Conservation (phyloP, 2,888 invertebrate species). For the Macropis europaea region DNA sequence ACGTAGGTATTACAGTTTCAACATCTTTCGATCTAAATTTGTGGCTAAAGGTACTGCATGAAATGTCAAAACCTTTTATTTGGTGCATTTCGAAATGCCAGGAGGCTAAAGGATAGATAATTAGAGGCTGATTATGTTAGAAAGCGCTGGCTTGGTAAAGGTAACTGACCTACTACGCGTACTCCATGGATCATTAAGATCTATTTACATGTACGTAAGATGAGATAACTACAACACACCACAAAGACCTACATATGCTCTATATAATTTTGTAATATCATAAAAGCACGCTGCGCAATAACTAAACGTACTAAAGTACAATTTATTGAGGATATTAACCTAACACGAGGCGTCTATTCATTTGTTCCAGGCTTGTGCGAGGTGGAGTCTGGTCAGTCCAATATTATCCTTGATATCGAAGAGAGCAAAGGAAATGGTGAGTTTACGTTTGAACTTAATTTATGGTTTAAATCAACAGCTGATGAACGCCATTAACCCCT, state of each 20-base stretch:
- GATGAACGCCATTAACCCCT: not conserved
- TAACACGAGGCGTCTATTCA: conserved; percentile 22
- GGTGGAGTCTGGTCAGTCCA: conserved; percentile 92
- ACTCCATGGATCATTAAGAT: conserved; percentile 5
- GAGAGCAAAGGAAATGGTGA: conserved; percentile 93
- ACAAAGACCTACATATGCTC: conserved; percentile 1
- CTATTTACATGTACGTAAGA: conserved; percentile 14
- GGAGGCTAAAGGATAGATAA: not conserved
- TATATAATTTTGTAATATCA: not conserved
- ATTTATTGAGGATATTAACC: conserved; percentile 31
- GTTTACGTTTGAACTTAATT: conserved; percentile 77
- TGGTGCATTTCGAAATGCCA: conserved; percentile 14
- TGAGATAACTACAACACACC: conserved; percentile 11
- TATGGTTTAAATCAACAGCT: not conserved
- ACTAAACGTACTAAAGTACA: not conserved
- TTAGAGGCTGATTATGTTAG: conserved; percentile 4
- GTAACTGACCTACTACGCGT: conserved; percentile 19
- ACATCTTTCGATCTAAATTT: not conserved
- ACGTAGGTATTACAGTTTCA: too few relatives aligned
- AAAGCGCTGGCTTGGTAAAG: conserved; percentile 6
- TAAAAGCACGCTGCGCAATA: not conserved
- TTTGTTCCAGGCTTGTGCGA: conserved; percentile 86
- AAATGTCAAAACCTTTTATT: conserved; percentile 12
- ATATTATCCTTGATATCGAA: conserved; percentile 94
- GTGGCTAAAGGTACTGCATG: not conserved